phyloP scores from a whole-genome alignment of 2,113 vertebrate species.

The Limanda limanda region DNA sequence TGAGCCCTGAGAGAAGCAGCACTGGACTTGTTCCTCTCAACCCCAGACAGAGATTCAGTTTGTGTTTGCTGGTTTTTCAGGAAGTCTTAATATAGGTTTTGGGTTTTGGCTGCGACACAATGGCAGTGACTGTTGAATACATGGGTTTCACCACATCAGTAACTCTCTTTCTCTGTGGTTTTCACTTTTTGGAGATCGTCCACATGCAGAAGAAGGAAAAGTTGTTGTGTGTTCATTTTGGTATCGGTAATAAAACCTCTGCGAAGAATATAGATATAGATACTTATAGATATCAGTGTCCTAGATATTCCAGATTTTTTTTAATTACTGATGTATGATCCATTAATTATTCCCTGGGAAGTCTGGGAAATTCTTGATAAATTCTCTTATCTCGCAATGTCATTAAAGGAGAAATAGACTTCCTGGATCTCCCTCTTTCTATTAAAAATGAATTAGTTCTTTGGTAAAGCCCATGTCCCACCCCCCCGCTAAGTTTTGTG shows the following conservation, averaged over 20 bases:
- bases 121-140: constrained; percentile 39
- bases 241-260: not conserved
- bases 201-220: not conserved
- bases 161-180: not conserved
- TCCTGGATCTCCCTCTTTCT: too few species aligned
- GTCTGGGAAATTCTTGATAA: too few species aligned
- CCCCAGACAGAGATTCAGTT: constrained; percentile 60
- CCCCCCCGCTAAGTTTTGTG: too few species aligned
- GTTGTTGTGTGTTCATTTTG: not conserved
- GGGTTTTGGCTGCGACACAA: constrained; percentile 32
- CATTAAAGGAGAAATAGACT: too few species aligned
- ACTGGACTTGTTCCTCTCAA: constrained; percentile 58
- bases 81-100: constrained; percentile 69
- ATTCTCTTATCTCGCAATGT: too few species aligned
- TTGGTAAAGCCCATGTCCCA: too few species aligned
- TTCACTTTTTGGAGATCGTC: not conserved
- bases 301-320: too few species aligned
- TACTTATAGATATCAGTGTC: not conserved
- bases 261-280: too few species aligned
- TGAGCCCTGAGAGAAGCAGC: constrained; percentile 44
- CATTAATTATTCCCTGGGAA: too few species aligned
- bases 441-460: too few species aligned
- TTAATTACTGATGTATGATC: too few species aligned
- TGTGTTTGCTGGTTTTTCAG: constrained; percentile 43
- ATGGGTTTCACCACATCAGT: constrained; percentile 20